These are phyloP conservation scores for Gymnobelideus leadbeateri DNA, from an alignment of 2,113 vertebrate genomes.

Conservation along the genomic window DNA sequence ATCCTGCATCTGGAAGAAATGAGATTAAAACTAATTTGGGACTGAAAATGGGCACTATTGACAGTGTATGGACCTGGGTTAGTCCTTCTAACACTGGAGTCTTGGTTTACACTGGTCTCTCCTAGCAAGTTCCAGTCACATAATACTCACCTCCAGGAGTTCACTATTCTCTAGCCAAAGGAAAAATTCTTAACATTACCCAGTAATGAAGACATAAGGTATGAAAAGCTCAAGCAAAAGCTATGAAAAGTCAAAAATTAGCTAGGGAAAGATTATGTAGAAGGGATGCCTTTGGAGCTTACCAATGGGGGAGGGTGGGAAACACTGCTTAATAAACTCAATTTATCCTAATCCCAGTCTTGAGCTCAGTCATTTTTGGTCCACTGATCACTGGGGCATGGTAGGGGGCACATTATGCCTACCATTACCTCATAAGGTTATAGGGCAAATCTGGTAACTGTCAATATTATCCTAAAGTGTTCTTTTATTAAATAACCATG, in stretches of 20 bases:
- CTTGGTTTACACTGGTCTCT: background rate
- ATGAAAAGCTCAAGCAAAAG: background rate
- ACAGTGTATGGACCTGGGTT: background rate
- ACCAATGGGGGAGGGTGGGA: background rate
- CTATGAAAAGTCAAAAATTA: background rate
- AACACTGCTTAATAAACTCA: background rate
- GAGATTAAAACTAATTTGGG: slow-evolving; percentile 20
- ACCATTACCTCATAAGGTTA: background rate
- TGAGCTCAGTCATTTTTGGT: background rate
- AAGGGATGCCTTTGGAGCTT: background rate
- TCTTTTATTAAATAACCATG: background rate
- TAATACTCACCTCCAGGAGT: background rate
- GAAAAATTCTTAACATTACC: background rate
- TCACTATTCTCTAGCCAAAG: background rate
- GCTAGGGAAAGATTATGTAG: background rate
- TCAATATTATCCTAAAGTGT: background rate
- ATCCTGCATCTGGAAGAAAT: slow-evolving; percentile 1
- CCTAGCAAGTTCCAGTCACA: background rate
- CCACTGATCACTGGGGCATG: background rate
- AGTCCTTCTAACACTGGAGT: background rate
- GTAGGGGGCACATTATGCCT: background rate
- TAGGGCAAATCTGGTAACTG: background rate
- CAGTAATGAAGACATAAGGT: background rate
- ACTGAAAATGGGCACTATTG: background rate
- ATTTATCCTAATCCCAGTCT: background rate